These are phyloP conservation scores for Liodrosophila aerea DNA, from an alignment of 2,888 invertebrate species.

Conservation along the genomic window DNA sequence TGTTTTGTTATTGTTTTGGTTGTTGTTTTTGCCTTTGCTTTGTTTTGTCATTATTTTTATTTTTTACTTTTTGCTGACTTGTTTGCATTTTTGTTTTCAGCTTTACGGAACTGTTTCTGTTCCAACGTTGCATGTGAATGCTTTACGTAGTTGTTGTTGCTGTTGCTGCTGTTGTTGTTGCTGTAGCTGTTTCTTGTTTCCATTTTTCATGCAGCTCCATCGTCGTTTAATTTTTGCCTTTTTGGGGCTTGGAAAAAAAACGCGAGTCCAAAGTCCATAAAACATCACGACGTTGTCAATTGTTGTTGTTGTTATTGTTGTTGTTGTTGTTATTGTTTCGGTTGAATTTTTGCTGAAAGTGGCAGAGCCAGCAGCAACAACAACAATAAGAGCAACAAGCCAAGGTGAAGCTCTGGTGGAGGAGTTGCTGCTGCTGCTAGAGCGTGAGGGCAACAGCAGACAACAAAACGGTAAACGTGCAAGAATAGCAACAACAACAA, in stretches of 20 bases:
- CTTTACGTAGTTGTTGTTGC: conserved; percentile 26
- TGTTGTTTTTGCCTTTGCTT: conserved; percentile 25
- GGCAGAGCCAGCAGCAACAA: conserved; percentile 53
- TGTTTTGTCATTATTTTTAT: conserved; percentile 31
- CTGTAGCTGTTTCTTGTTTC: conserved; percentile 61
- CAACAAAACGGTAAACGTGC: conserved; percentile 61
- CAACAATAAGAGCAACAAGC: conserved; percentile 55
- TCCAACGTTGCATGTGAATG: conserved; percentile 68
- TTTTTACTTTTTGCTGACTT: conserved; percentile 35
- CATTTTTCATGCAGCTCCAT: conserved; percentile 72
- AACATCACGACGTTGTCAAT: conserved; percentile 70
- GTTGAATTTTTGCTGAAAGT: conserved; percentile 66
- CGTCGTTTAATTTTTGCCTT: conserved; percentile 71
- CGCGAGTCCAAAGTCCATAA: conserved; percentile 75
- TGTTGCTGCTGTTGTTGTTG: conserved; percentile 29
- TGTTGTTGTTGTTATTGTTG: conserved; percentile 36
- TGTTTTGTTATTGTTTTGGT: conserved; percentile 36
- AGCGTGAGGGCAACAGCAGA: not conserved
- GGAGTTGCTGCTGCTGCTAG: conserved; percentile 13
- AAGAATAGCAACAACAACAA: conserved; percentile 39
- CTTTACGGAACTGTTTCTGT: conserved; percentile 73
- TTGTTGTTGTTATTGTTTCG: conserved; percentile 56
- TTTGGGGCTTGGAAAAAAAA: conserved; percentile 65
- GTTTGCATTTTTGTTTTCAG: conserved; percentile 64
- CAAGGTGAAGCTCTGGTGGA: conserved; percentile 59